phyloP scores from a whole-genome alignment of 1,140 invertebrate genomes.

The Eupeodes corollae region DNA sequence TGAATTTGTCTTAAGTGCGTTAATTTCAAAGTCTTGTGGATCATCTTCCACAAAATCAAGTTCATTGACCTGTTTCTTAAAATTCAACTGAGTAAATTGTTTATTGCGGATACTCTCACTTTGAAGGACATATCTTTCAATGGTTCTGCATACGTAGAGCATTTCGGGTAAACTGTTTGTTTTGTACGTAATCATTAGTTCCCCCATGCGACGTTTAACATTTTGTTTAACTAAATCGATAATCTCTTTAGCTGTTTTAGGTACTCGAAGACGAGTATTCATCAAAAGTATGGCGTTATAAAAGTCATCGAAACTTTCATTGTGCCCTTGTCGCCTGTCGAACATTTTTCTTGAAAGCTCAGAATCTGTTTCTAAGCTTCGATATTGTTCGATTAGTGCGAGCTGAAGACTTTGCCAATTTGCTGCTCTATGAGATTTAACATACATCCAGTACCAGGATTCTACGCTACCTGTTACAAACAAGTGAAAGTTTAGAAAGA shows the following conservation, averaged over 20 bases:
- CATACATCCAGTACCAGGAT: too few relatives aligned
- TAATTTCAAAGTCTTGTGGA: background rate
- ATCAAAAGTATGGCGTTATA: background rate
- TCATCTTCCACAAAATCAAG: background rate
- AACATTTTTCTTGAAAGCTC: too few relatives aligned
- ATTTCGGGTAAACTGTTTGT: background rate
- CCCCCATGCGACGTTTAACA: background rate
- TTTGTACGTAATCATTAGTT: background rate
- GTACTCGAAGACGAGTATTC: background rate
- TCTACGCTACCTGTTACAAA: too few relatives aligned
- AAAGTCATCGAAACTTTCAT: slow-evolving; percentile 2
- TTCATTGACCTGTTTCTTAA: background rate
- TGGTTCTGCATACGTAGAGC: background rate
- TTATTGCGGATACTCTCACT: too few relatives aligned
- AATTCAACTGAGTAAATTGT: too few relatives aligned
- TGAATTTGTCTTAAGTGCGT: background rate
- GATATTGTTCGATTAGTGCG: too few relatives aligned
- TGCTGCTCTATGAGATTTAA: too few relatives aligned
- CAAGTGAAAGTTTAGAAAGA: too few relatives aligned
- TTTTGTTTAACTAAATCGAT: background rate
- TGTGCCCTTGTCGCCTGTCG: background rate
- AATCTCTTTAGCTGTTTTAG: background rate
- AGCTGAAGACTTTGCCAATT: too few relatives aligned
- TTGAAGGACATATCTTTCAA: background rate
- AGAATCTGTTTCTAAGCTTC: too few relatives aligned